A percentile compares a stretch with the other conserved stretches of the same genome.
Evolutionary conservation across 2,797 vertebrate genomes (phyloP).

Genomic region (Nyctibius grandis): DNA sequence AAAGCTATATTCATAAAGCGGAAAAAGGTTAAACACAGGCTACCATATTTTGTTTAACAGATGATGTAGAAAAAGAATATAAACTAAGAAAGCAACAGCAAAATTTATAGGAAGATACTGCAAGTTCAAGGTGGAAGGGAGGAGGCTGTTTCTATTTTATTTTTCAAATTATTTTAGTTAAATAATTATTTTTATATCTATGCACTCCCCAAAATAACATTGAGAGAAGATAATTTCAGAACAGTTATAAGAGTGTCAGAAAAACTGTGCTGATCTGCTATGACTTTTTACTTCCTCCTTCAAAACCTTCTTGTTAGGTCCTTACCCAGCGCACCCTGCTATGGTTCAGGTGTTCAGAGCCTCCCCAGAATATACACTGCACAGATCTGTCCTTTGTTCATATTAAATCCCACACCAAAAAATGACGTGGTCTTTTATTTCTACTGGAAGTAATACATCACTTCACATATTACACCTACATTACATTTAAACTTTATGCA

Average conservation of each 20-base stretch:
- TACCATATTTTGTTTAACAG: neutral
- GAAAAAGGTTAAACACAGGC: neutral
- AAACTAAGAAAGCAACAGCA: neutral
- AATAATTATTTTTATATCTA: neutral
- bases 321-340: neutral
- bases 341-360: neutral
- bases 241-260: neutral
- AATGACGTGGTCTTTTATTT: neutral
- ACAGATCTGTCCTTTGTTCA: neutral
- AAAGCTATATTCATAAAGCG: neutral
- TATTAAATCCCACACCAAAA: neutral
- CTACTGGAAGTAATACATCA: neutral
- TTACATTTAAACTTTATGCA: neutral
- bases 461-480: neutral
- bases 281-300: neutral
- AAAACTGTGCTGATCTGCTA: neutral
- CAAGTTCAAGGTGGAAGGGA: neutral
- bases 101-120: neutral
- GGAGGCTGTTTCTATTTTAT: neutral
- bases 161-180: neutral
- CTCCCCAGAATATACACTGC: neutral
- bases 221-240: neutral
- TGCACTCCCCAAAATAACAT: neutral
- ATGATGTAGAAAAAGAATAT: neutral
- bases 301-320: neutral